phyloP scores from a whole-genome alignment of 2,888 invertebrate genomes.

The Ornithoptera alexandrae region DNA sequence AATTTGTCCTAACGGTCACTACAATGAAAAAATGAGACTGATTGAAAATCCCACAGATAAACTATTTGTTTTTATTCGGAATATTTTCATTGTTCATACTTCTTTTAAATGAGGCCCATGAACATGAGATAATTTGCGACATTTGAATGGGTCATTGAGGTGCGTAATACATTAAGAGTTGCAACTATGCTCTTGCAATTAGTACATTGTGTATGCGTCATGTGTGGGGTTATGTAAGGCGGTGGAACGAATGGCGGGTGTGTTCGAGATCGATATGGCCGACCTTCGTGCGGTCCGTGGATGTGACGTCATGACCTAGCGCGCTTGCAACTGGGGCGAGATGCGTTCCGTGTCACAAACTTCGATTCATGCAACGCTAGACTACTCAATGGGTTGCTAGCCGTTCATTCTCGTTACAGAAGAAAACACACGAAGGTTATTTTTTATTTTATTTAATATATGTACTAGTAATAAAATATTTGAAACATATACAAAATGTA shows the following conservation, averaged over 20 bases:
- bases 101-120: background rate
- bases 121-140: background rate
- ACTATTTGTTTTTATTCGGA: no score
- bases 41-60: no score
- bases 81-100: no score
- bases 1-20: no score
- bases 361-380: slow-evolving; percentile 33
- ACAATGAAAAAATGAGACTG: no score
- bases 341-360: slow-evolving; percentile 63
- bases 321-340: slow-evolving; percentile 57
- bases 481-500: no score
- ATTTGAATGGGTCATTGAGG: slow-evolving; percentile 1
- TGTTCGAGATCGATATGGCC: slow-evolving; percentile 70
- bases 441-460: background rate
- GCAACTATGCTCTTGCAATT: slow-evolving; percentile 19
- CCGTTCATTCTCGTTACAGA: background rate
- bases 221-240: slow-evolving; percentile 34
- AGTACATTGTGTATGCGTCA: slow-evolving; percentile 26
- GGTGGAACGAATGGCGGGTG: slow-evolving; percentile 42
- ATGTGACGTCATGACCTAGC: slow-evolving; percentile 70
- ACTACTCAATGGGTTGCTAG: slow-evolving; percentile 22
- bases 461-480: no score
- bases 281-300: slow-evolving; percentile 68
- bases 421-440: background rate
- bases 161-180: slow-evolving; percentile 11